Percentiles rank a stretch among this genome's conserved stretches.
Conservation (phyloP, 2,797 vertebrate species). For the Corythornis leucogaster region DNA sequence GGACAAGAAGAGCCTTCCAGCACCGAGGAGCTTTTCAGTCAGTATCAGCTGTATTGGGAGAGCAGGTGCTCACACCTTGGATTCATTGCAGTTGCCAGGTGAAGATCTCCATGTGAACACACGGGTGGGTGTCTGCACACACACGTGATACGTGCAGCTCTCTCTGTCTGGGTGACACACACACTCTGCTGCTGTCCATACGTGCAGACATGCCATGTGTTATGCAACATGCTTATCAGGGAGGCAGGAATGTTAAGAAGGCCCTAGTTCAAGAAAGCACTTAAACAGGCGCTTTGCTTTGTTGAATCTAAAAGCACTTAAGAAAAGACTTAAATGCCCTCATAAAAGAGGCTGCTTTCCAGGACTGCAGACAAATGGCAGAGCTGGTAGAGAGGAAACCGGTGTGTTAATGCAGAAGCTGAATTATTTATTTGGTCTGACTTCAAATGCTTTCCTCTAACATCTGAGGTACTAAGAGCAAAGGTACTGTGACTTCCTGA, state of each 20-base stretch:
- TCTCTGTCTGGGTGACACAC: neutral
- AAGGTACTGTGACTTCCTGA: neutral
- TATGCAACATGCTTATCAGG: neutral
- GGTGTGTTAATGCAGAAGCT: neutral
- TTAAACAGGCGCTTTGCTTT: neutral
- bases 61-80: neutral
- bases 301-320: neutral
- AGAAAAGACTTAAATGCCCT: neutral
- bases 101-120: neutral
- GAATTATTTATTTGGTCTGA: conserved; percentile 24
- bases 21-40: neutral
- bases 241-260: neutral
- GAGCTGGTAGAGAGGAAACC: neutral
- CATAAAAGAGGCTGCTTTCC: neutral
- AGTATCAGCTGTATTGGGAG: neutral
- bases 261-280: neutral
- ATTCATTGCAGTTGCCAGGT: neutral
- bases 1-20: neutral
- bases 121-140: too few species aligned
- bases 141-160: accelerated
- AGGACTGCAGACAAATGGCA: neutral
- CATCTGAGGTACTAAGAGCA: neutral
- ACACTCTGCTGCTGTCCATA: accelerated
- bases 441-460: conserved; percentile 18
- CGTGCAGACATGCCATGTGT: accelerated